A percentile compares a stretch with the other conserved stretches of the same genome.
phyloP scores from a whole-genome alignment of 2,888 invertebrate species.

The Athripsodes cinereus region DNA sequence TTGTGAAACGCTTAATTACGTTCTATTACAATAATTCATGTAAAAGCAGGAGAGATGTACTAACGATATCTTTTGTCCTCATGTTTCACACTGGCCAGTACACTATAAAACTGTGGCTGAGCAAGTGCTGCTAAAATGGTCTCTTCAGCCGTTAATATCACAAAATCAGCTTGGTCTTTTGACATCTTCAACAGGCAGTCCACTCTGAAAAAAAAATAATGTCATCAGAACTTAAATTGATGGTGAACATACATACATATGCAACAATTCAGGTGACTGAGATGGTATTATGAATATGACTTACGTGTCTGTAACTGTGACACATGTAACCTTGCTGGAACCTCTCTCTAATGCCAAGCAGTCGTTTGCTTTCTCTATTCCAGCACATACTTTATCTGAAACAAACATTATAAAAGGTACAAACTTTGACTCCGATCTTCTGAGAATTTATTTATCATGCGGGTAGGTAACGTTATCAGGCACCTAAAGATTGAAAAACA shows the following conservation, averaged over 20 bases:
- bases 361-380: slow-evolving; percentile 27
- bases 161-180: slow-evolving; percentile 51
- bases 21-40: too few species aligned
- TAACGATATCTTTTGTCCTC: slow-evolving; percentile 37
- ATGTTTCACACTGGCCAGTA: slow-evolving; percentile 46
- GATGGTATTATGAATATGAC: not conserved
- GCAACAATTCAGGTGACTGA: too few species aligned
- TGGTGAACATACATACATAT: too few species aligned
- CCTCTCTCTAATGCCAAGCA: slow-evolving; percentile 41
- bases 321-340: slow-evolving; percentile 40
- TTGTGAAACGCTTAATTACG: too few species aligned
- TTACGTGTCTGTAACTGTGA: slow-evolving; percentile 40
- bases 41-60: not conserved
- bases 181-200: slow-evolving; percentile 56
- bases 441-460: too few species aligned
- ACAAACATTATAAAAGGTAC: too few species aligned
- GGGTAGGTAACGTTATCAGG: too few species aligned
- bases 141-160: slow-evolving; percentile 56
- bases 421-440: too few species aligned
- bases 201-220: slow-evolving; percentile 44
- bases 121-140: slow-evolving; percentile 47
- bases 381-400: slow-evolving; percentile 41
- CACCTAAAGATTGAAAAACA: too few species aligned
- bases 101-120: slow-evolving; percentile 39
- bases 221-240: too few species aligned